Base-by-base conservation (phyloP, 2,113 vertebrate species). In the Pterocles gutturalis region DNA sequence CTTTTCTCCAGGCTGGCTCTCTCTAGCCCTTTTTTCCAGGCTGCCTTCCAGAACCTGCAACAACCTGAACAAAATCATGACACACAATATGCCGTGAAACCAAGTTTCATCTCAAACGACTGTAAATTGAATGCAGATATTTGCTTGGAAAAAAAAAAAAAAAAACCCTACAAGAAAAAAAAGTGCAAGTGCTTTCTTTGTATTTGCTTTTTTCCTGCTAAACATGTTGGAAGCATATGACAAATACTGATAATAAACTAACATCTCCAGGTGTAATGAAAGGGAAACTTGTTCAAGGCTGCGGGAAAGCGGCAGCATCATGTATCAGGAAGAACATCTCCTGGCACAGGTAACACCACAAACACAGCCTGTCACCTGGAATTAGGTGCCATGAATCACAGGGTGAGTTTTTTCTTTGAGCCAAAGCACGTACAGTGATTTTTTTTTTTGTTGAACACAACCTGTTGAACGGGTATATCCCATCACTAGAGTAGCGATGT, bases 381-480 rank as follows among this genome's bases (percentile, higher is more conserved):
- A 58, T 54, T 17, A 75, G 71, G 28, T 2, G 24, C 60, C 16
- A 13, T 45, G 41, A 58, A 54, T 14, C 49, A 57, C 0, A 3
- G 26, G 0, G 1, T 0, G 33, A 0, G 25, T 3, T 3, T 64
- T 25, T 13, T 5, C 61, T 57, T 20, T 17, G 33, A 72, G 77
- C 8, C 19, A 5, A 14, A 28, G 66, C 0, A 5, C 20, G 24
- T 3, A 3, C 4, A 18, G 36, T 17, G 36, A 2, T 9, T 28
- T 53, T 11, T 69, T 62, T 85, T 36, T 45, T 57, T 48, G 13
- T 13, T 31, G 17, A n/a, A 54, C 41, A 41, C 41, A 13, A 41
- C 41, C 41, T 14, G 41, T 41, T 41, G 41, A n/a, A 28, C 5
- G 26, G 21, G 9, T 36, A 11, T 22, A 33, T 6, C 26, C 55